Percentiles rank a stretch among this genome's conserved stretches.
Evolutionary conservation across 2,113 vertebrate species (phyloP).

Genomic region (Junco hyemalis): DNA sequence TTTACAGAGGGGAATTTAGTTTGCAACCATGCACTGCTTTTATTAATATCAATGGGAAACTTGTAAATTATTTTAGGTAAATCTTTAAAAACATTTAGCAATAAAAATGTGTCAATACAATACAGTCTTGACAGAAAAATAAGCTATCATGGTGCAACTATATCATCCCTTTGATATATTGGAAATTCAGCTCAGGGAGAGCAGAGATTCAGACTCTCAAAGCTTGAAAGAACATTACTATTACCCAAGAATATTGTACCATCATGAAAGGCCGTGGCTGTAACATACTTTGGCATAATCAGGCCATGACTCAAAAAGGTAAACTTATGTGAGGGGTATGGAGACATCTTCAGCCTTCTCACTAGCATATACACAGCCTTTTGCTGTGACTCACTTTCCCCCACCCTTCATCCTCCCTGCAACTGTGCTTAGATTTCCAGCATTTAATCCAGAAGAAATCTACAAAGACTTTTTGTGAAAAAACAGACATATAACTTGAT

Average conservation of each 20-base stretch:
- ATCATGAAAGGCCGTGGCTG: background rate
- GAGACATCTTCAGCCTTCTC: background rate
- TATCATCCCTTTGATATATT: background rate
- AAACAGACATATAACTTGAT: background rate
- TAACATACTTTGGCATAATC: constrained; percentile 14
- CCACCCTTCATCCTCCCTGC: background rate
- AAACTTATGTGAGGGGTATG: background rate
- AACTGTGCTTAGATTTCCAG: background rate
- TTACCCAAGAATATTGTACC: background rate
- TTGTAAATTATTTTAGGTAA: background rate
- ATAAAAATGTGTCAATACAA: background rate
- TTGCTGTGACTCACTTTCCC: background rate
- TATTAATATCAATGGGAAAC: background rate
- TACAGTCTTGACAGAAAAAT: background rate
- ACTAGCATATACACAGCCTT: background rate
- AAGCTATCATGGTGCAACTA: background rate
- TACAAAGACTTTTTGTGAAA: background rate
- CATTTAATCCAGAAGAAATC: background rate
- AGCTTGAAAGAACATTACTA: background rate
- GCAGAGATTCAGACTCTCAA: background rate
- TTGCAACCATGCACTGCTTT: background rate
- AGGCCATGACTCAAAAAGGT: background rate
- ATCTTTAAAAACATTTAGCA: background rate
- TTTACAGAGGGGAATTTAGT: background rate
- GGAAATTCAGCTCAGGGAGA: background rate